Conservation (phyloP, 2,797 vertebrate genomes). For the Zenarchopterus dispar region DNA sequence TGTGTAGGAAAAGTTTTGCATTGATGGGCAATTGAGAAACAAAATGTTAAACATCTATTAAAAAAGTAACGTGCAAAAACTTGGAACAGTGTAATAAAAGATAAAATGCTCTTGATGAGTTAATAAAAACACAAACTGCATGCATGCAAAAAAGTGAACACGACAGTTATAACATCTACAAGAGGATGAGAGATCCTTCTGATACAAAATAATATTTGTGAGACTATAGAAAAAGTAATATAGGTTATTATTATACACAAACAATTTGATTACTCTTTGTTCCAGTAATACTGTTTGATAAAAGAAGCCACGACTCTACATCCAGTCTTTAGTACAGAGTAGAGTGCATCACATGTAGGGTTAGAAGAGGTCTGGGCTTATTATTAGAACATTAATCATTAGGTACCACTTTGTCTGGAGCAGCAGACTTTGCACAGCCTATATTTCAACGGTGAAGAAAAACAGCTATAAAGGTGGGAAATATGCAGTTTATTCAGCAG, state of each 20-base stretch:
- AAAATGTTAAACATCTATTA: too few relatives aligned
- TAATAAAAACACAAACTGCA: too few relatives aligned
- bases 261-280: slow-evolving; percentile 9
- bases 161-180: too few relatives aligned
- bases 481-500: not conserved
- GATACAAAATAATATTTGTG: not conserved
- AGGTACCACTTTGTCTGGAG: too few relatives aligned
- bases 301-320: slow-evolving; percentile 30
- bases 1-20: too few relatives aligned
- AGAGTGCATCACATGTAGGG: slow-evolving; percentile 7
- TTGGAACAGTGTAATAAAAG: too few relatives aligned
- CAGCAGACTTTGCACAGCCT: slow-evolving; percentile 2
- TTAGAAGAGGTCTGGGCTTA: slow-evolving; percentile 15
- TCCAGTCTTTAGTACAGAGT: slow-evolving; percentile 15
- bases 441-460: slow-evolving; percentile 6
- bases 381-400: slow-evolving; percentile 44
- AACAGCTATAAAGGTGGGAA: not conserved
- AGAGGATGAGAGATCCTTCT: too few relatives aligned
- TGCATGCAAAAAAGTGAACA: too few relatives aligned
- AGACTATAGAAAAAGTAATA: not conserved
- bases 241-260: slow-evolving; percentile 1
- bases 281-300: slow-evolving; percentile 17
- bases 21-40: too few relatives aligned
- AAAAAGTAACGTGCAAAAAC: too few relatives aligned
- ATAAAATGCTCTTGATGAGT: too few relatives aligned